Evolutionary conservation across 35 echinoderm and acorn worm species (phyloP).

Genomic region (Apostichopus parvimensis): DNA sequence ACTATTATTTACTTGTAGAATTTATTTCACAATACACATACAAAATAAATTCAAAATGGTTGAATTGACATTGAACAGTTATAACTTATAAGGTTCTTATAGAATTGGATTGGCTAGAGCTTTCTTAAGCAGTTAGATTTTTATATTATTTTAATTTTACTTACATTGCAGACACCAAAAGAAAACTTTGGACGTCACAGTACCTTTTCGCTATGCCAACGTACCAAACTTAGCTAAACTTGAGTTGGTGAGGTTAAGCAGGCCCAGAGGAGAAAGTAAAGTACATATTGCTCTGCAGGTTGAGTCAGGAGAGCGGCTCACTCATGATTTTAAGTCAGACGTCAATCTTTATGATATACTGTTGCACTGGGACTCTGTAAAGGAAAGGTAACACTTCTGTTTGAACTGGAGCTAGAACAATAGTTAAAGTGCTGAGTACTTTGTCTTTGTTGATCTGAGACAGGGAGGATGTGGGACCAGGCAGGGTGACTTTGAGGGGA

Average conservation of each 20-base stretch:
- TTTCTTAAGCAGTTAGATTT: too few species aligned
- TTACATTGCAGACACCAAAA: slow-evolving; percentile 73
- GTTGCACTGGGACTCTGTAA: slow-evolving; percentile 66
- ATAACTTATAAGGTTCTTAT: too few species aligned
- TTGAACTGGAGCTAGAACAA: too few species aligned
- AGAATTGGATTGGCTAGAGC: too few species aligned
- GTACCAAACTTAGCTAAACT: slow-evolving; percentile 92
- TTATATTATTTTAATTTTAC: background rate
- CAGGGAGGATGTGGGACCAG: too few species aligned
- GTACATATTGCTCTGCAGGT: slow-evolving; percentile 79
- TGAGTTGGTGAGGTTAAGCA: slow-evolving; percentile 79
- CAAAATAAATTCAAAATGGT: too few species aligned
- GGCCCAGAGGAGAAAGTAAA: slow-evolving; percentile 55
- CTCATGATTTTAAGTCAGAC: slow-evolving; percentile 70
- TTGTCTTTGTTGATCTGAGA: too few species aligned
- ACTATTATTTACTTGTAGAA: background rate
- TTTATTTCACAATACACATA: too few species aligned
- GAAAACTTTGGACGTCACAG: slow-evolving; percentile 75
- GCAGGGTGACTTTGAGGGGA: too few species aligned
- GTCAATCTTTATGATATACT: slow-evolving; percentile 73
- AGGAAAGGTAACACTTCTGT: slow-evolving; percentile 45
- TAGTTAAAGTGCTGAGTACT: too few species aligned
- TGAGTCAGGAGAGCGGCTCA: slow-evolving; percentile 70
- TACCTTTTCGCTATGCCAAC: slow-evolving; percentile 86
- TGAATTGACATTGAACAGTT: too few species aligned